Evolutionary conservation across 1,140 invertebrate genomes (phyloP), one percentile per base, ranked within the genome.

Genomic region (Pectinophora gossypiella): DNA sequence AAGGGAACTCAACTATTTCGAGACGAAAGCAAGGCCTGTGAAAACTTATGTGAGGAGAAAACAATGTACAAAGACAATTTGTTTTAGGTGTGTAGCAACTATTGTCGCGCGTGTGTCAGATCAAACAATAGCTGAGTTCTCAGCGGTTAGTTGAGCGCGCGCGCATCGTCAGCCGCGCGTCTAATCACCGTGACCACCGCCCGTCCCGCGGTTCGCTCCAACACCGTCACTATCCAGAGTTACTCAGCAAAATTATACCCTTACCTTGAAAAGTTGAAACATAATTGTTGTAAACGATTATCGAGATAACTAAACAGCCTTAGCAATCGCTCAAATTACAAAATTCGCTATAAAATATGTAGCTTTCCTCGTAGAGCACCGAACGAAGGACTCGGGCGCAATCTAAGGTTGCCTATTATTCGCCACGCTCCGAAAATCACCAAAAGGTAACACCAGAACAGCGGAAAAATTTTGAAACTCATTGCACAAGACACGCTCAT

Each of bases 351-450:
- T 70, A 70, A 76, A 85, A 78, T 72, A 72, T 78, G 62, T 72
- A 72, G 73, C 81, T 82, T 85, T 87, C 80, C 81, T 76, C 67
- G 72, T 56, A 70, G n/a, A n/a, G 60, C 56, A 64, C 60, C n/a
- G 54, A 72, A 59, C 75, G 81, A 85, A 85, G 81, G 84, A 85
- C 84, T 81, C 70, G n/a, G n/a, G n/a, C n/a, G 81, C 78, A 82
- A 83, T 81, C 72, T 82, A 81, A 83, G 81, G 83, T 82, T 82
- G 78, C 78, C 81, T 82, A 85, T 81, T 79, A 79, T 77, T 68
- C 80, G 84, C 76, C 74, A 87, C 84, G 84, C 84, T 87, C 84
- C 84, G 81, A 87, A 87, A 83, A 87, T 43, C 80, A 84, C 68
- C 72, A 76, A 85, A 84, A 81, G 75, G 79, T 76, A 78, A 67